A percentile compares a stretch with the other conserved stretches of the same genome.
These are phyloP conservation scores for Ciconia nigra DNA, from an alignment of 2,797 vertebrate species.

Conservation along the genomic window DNA sequence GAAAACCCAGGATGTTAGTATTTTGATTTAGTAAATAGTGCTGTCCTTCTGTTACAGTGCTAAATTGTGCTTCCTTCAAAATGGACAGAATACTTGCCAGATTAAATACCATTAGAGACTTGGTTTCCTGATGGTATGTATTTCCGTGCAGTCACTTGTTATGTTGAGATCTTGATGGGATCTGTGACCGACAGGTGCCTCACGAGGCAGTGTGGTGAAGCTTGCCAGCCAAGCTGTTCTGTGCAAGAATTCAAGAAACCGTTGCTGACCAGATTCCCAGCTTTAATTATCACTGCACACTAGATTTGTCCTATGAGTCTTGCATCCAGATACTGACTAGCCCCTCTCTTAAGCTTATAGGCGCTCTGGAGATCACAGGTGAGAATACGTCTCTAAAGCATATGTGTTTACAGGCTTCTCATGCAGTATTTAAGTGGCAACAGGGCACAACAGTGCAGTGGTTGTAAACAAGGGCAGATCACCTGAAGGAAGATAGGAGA, in stretches of 20 bases:
- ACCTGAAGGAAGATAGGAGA: neutral
- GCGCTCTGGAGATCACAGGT: neutral
- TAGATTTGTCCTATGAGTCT: neutral
- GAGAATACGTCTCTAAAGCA: neutral
- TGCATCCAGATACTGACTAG: neutral
- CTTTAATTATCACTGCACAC: neutral
- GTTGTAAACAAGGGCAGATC: neutral
- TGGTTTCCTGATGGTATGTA: neutral
- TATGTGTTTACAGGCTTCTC: neutral
- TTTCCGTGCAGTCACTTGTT: neutral
- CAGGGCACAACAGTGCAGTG: neutral
- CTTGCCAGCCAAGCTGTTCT: neutral
- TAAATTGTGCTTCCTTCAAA: neutral
- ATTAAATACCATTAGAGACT: neutral
- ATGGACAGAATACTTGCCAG: neutral
- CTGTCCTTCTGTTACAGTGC: neutral
- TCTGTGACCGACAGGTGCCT: neutral
- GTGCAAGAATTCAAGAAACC: neutral
- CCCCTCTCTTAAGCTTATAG: neutral
- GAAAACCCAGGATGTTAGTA: neutral
- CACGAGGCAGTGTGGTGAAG: neutral
- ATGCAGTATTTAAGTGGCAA: neutral
- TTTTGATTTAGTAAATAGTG: neutral
- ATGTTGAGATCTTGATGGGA: rapidly evolving
- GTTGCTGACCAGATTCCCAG: neutral